These are phyloP conservation scores for Rhodinocichla rosea DNA, from an alignment of 2,113 vertebrate species.

Conservation along the genomic window DNA sequence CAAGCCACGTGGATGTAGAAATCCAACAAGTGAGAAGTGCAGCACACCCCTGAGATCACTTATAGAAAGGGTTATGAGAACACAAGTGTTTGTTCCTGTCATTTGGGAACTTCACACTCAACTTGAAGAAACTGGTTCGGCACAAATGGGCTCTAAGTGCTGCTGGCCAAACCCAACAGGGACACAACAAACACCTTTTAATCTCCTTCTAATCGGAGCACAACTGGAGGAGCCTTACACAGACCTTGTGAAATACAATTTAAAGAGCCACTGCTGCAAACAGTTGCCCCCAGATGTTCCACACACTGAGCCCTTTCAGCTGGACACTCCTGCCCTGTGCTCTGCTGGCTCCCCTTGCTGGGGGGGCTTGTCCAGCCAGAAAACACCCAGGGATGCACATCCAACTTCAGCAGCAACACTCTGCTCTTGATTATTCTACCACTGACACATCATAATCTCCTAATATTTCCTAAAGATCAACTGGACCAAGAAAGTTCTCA, in stretches of 20 bases:
- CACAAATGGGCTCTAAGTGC: neutral
- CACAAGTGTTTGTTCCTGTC: neutral
- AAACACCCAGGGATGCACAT: neutral
- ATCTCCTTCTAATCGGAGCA: neutral
- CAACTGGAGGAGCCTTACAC: neutral
- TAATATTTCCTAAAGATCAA: neutral
- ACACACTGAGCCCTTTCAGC: neutral
- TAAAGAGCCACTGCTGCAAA: neutral
- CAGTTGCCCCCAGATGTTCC: neutral
- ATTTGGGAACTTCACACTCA: neutral
- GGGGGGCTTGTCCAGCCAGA: neutral
- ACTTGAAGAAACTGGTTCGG: neutral
- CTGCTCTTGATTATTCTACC: neutral
- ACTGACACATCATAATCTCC: accelerated
- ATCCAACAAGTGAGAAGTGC: neutral
- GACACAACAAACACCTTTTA: neutral
- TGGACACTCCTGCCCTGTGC: neutral
- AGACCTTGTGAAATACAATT: neutral
- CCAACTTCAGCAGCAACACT: neutral
- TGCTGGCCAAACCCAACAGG: neutral
- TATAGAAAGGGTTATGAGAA: neutral
- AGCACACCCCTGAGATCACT: neutral
- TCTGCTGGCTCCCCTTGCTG: neutral
- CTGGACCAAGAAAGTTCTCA: neutral
- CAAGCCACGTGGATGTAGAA: accelerated